Percentiles rank a stretch among this genome's conserved stretches.
Conservation (phyloP, 2,797 vertebrate species). For the Novumbra hubbsi region DNA sequence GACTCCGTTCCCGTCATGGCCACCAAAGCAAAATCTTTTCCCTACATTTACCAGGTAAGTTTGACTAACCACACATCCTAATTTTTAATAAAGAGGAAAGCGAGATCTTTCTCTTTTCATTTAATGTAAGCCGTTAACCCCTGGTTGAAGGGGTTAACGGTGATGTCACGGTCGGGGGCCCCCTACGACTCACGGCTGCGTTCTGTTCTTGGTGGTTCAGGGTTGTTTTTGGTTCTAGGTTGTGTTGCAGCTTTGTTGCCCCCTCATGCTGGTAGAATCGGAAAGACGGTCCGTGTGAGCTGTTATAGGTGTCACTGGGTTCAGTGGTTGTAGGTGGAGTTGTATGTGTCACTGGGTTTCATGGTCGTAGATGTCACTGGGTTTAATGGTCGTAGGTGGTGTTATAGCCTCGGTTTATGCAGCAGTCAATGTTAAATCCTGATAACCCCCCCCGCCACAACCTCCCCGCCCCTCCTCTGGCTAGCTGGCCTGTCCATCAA, state of each 20-base stretch:
- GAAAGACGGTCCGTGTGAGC: too few relatives aligned
- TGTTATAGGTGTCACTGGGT: neutral
- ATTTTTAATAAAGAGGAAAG: too few relatives aligned
- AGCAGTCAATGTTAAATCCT: too few relatives aligned
- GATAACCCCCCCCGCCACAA: neutral
- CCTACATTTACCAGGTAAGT: too few relatives aligned
- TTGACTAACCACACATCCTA: too few relatives aligned
- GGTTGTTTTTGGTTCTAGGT: too few relatives aligned
- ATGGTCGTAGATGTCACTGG: too few relatives aligned
- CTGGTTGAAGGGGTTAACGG: constrained; percentile 36
- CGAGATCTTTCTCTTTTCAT: neutral
- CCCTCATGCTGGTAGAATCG: too few relatives aligned
- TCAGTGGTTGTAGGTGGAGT: neutral
- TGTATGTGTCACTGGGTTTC: too few relatives aligned
- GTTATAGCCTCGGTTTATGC: constrained; percentile 11
- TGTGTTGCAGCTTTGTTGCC: too few relatives aligned
- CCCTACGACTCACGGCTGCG: neutral
- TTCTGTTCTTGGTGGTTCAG: neutral
- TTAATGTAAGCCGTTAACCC: constrained; percentile 33
- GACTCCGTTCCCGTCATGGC: too few relatives aligned
- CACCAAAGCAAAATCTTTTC: too few relatives aligned
- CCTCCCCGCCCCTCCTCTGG: neutral
- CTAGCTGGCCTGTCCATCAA: constrained; percentile 44
- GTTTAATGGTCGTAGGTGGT: neutral
- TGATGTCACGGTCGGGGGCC: neutral